Evolutionary conservation across 2,888 invertebrate genomes (phyloP).

Genomic region (Heteromyza rotundicornis): DNA sequence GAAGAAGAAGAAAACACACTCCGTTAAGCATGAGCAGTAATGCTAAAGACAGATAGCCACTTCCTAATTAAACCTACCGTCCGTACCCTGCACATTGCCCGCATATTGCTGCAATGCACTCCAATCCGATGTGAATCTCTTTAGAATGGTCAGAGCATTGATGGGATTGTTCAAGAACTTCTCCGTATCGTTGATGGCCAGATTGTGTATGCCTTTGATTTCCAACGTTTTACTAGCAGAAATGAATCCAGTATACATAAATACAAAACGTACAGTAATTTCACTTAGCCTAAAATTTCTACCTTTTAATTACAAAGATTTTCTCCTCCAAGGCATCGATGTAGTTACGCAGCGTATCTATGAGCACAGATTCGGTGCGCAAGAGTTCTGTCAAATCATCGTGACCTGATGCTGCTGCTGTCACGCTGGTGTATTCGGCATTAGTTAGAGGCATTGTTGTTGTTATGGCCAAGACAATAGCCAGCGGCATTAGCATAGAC

Average conservation of each 20-base stretch:
- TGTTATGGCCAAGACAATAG: not conserved
- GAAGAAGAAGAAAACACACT: too few species aligned
- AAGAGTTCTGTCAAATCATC: slow-evolving; percentile 39
- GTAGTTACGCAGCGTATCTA: slow-evolving; percentile 45
- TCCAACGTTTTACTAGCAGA: slow-evolving; percentile 32
- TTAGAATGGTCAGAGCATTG: slow-evolving; percentile 89
- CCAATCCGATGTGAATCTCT: slow-evolving; percentile 88
- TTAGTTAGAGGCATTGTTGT: slow-evolving; percentile 20
- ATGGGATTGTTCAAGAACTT: slow-evolving; percentile 79
- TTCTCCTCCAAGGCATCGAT: slow-evolving; percentile 42
- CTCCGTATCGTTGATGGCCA: slow-evolving; percentile 36
- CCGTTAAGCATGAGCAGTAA: too few species aligned
- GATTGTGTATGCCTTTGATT: slow-evolving; percentile 43
- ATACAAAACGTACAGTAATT: not conserved
- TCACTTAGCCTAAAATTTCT: slow-evolving; percentile 5
- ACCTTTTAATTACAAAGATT: slow-evolving; percentile 41
- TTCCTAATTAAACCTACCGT: slow-evolving; percentile 27
- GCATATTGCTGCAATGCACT: slow-evolving; percentile 68
- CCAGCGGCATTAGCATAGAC: slow-evolving; percentile 39
- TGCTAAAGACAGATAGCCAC: too few species aligned
- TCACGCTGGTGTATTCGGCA: slow-evolving; percentile 7
- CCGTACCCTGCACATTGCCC: slow-evolving; percentile 28
- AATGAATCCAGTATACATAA: not conserved
- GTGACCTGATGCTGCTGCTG: slow-evolving; percentile 10
- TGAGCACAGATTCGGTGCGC: slow-evolving; percentile 45